phyloP scores from a whole-genome alignment of 2,888 invertebrate species.

The Acrobasis suavella region DNA sequence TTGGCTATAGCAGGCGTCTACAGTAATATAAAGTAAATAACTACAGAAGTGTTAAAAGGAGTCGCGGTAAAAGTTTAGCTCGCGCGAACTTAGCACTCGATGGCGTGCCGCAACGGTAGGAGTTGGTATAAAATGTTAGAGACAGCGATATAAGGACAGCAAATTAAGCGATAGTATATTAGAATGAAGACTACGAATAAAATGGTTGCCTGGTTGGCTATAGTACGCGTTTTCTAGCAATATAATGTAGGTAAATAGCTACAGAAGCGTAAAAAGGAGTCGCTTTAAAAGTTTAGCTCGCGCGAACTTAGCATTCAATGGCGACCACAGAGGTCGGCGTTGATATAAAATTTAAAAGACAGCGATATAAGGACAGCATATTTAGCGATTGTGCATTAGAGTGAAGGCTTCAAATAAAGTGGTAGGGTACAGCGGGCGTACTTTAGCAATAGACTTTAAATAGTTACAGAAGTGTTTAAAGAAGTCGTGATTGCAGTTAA shows the following conservation, averaged over 20 bases:
- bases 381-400: too few species aligned
- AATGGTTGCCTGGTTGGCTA: too few species aligned
- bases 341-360: conserved; percentile 28
- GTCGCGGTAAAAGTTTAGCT: conserved; percentile 64
- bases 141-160: conserved; percentile 20
- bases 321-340: conserved; percentile 41
- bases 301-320: conserved; percentile 66
- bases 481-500: conserved; percentile 66
- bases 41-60: conserved; percentile 71
- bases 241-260: conserved; percentile 72
- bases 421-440: too few species aligned
- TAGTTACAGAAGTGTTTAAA: conserved; percentile 70
- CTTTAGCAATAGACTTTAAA: conserved; percentile 43
- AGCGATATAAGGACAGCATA: conserved; percentile 17
- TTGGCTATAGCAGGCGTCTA: conserved; percentile 49
- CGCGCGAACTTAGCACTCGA: conserved; percentile 67
- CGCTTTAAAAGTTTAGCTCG: conserved; percentile 63
- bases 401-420: too few species aligned
- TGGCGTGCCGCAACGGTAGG: conserved; percentile 46
- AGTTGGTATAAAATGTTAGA: conserved; percentile 29
- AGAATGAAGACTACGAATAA: too few species aligned
- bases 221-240: conserved; percentile 34
- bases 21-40: conserved; percentile 75
- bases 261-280: conserved; percentile 70
- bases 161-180: not conserved